These are phyloP conservation scores for Falco concolor DNA, from an alignment of 2,797 vertebrate genomes.

Conservation along the genomic window DNA sequence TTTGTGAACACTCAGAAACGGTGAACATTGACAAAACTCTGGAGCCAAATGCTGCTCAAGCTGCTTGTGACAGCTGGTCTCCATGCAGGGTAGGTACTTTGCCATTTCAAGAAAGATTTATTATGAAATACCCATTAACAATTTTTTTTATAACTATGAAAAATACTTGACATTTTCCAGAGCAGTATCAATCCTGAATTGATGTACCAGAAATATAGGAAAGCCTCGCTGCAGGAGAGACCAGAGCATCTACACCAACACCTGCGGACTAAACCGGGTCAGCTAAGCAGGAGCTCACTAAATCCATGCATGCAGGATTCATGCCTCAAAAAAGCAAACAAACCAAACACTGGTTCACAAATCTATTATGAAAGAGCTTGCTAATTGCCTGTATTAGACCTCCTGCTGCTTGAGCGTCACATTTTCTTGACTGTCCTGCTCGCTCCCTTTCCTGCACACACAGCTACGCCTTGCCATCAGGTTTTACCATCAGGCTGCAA, in stretches of 20 bases:
- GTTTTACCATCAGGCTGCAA: background rate
- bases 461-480: background rate
- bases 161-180: background rate
- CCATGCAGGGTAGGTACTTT: background rate
- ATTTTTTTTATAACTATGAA: background rate
- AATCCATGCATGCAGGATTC: background rate
- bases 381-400: background rate
- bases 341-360: background rate
- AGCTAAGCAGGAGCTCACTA: background rate
- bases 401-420: background rate
- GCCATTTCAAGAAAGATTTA: background rate
- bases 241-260: background rate
- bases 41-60: background rate
- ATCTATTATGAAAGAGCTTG: background rate
- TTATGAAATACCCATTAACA: background rate
- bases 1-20: background rate
- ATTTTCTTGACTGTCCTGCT: background rate
- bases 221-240: background rate
- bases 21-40: background rate
- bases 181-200: background rate
- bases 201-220: background rate
- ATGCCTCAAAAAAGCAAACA: background rate
- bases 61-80: background rate
- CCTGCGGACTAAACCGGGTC: background rate
- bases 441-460: background rate